These are phyloP conservation scores for Leguminivora glycinivorella DNA, from an alignment of 1,140 invertebrate species.

Conservation along the genomic window DNA sequence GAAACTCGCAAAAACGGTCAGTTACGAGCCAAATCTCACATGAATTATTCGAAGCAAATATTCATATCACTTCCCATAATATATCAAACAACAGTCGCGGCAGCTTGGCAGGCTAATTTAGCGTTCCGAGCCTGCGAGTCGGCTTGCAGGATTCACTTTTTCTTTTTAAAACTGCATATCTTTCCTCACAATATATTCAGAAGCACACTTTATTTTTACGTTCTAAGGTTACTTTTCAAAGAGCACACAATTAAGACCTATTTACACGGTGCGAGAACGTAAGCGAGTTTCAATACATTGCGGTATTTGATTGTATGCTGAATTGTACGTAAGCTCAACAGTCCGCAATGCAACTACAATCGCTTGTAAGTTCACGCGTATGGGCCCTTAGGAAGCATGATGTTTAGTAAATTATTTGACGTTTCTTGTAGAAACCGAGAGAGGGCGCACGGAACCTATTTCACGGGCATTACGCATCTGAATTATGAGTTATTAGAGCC, in stretches of 20 bases:
- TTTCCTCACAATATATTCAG: background rate
- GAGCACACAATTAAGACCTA: background rate
- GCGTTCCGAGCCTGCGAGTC: constrained; percentile 52
- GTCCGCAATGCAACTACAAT: too few species aligned
- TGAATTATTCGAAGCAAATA: constrained; percentile 32
- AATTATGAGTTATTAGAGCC: constrained; percentile 66
- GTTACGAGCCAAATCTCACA: constrained; percentile 33
- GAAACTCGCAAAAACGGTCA: constrained; percentile 32
- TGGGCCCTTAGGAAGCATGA: too few species aligned
- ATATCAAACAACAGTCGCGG: constrained; percentile 53
- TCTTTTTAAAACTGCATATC: background rate
- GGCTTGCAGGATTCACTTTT: constrained; percentile 41
- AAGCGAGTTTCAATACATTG: too few species aligned
- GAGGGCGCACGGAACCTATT: constrained; percentile 61
- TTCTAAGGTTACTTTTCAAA: background rate
- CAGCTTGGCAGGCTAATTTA: constrained; percentile 56
- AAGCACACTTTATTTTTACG: background rate
- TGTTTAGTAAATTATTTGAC: constrained; percentile 32
- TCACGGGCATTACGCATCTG: constrained; percentile 62
- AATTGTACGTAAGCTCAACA: too few species aligned
- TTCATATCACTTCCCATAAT: constrained; percentile 51
- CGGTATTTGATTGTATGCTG: too few species aligned
- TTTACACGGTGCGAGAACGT: too few species aligned
- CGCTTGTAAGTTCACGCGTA: too few species aligned
- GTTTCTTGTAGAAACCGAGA: constrained; percentile 57